A percentile compares a stretch with the other conserved stretches of the same genome.
These are phyloP conservation scores for Lepidocyrtinus sp. DNA, from an alignment of 2,888 invertebrate species.

Conservation along the genomic window DNA sequence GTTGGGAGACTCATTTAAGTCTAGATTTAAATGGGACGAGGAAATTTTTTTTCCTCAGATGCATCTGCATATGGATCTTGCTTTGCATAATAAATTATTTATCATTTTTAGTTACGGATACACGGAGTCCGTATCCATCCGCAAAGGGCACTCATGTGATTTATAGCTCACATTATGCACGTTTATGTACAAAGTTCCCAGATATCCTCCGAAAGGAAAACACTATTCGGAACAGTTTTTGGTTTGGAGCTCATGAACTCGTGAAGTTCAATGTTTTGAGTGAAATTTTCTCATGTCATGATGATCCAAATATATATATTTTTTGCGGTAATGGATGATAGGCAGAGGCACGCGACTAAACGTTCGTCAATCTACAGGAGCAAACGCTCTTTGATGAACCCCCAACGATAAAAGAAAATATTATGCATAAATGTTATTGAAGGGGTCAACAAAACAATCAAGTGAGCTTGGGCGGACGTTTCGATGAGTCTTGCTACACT, in stretches of 20 bases:
- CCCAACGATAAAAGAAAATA: conserved; percentile 28
- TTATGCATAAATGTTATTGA: conserved; percentile 51
- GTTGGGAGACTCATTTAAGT: no score
- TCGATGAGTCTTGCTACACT: conserved; percentile 18
- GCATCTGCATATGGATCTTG: conserved; percentile 34
- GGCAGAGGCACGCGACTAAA: conserved; percentile 49
- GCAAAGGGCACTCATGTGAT: neutral
- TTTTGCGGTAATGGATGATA: conserved; percentile 57
- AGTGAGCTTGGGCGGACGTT: neutral
- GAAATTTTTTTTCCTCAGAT: neutral
- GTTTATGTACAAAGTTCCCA: no score
- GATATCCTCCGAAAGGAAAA: neutral
- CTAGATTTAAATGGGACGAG: neutral
- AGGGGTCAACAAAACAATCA: conserved; percentile 27
- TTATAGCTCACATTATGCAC: neutral
- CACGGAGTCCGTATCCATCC: neutral
- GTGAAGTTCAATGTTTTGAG: neutral
- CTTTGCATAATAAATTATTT: conserved; percentile 24
- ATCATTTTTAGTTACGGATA: neutral
- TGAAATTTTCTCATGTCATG: neutral
- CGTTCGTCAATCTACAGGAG: conserved; percentile 10
- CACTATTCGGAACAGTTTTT: conserved; percentile 9
- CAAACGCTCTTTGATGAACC: conserved; percentile 17
- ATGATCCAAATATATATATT: neutral
- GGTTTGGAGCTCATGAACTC: conserved; percentile 19